Evolutionary conservation across 2,113 vertebrate genomes (phyloP), one percentile per base, ranked within the genome.

Genomic region (Campylorhamphus procurvoides): DNA sequence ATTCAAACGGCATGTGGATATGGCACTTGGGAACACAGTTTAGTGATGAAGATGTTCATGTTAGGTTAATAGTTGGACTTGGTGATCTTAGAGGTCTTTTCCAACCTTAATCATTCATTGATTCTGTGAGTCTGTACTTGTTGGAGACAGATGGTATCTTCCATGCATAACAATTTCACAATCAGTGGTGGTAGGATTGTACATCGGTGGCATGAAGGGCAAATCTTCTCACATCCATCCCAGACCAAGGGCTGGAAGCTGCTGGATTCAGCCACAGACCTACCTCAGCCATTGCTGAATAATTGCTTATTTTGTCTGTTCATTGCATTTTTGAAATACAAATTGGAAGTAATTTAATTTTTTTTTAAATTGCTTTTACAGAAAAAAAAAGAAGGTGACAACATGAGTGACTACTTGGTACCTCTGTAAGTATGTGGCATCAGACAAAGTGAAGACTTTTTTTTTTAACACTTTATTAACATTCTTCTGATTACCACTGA

Each of bases 131-230:
- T 40, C 52, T 67, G 1, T 46, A 9, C 17, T 39, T 46, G 4
- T 39, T 50, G n/a, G 82, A 44, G 8, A 18, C 20, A 56, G 53
- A 23, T 47, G 14, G 7, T 9, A 4, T 31, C 18, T 76, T 84
- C 66, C 31, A 7, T 35, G 14, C 0, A 0, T 39, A 40, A 27
- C 0, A 4, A 28, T 67, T 91, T 82, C 68, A 27, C 52, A 17
- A 1, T 22, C 42, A 18, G 8, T 50, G 16, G n/a, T 56, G 53
- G n/a, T 58, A n/a, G 47, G 42, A 87, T 28, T 33, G 29, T 60
- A 33, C 1, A 0, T 49, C 1, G 3, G 8, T 55, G 62, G 29
- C 40, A 33, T 0, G 0, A 59, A 49, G 42, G 31, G 25, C 37
- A 56, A 2, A 18, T 46, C n/a, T 52, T 64, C 56, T 33, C n/a